Evolutionary conservation across 2,888 invertebrate genomes (phyloP).

Genomic region (Heliconius charithonia): DNA sequence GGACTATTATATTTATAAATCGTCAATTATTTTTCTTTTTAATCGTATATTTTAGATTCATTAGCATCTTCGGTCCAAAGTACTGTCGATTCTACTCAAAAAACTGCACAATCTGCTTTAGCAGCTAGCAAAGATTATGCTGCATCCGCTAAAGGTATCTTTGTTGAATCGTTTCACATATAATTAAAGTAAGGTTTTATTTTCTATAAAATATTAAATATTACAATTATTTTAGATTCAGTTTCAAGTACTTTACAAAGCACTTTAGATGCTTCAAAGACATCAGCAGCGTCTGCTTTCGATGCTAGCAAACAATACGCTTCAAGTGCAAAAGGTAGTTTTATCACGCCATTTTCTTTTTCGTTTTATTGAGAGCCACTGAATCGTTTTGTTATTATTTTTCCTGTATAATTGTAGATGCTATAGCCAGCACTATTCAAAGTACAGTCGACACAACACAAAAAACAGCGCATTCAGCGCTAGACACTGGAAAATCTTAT

Average conservation of each 20-base stretch:
- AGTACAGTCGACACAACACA: conserved; percentile 61
- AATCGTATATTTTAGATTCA: conserved; percentile 51
- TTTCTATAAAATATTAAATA: not conserved
- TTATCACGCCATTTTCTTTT: not conserved
- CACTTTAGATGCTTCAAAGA: conserved; percentile 59
- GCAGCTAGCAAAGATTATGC: conserved; percentile 62
- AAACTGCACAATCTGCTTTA: conserved; percentile 59
- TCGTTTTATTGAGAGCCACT: not conserved
- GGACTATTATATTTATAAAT: not conserved
- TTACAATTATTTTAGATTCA: conserved; percentile 59
- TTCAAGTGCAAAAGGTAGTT: conserved; percentile 59
- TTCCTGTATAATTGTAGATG: conserved; percentile 18
- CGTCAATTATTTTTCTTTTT: not conserved
- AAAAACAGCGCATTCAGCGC: conserved; percentile 61
- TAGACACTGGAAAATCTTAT: conserved; percentile 62
- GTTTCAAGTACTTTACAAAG: conserved; percentile 63
- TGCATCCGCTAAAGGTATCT: conserved; percentile 60
- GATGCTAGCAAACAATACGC: conserved; percentile 64
- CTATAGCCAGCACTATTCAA: conserved; percentile 54
- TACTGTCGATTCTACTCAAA: conserved; percentile 61
- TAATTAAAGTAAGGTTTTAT: not conserved
- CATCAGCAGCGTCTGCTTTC: conserved; percentile 59
- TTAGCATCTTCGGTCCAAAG: conserved; percentile 55
- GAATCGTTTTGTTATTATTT: not conserved
- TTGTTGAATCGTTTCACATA: not conserved